phyloP scores from a whole-genome alignment of 64 coral and sea anemone genomes.

The Pocillopora verrucosa region DNA sequence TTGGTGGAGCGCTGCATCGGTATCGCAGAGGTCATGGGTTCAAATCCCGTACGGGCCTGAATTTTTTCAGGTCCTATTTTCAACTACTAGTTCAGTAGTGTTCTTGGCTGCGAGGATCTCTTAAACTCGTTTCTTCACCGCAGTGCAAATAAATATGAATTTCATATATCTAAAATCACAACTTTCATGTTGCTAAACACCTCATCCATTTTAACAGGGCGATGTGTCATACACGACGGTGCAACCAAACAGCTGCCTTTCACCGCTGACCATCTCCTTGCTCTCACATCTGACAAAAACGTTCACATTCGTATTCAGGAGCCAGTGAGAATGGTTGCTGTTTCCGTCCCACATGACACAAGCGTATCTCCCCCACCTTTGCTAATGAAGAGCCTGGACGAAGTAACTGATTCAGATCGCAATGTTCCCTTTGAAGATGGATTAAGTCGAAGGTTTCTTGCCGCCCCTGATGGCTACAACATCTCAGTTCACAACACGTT shows the following conservation, averaged over 20 bases:
- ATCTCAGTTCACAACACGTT: slow-evolving; percentile 52
- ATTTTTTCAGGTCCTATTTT: too few species aligned
- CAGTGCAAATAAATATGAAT: too few species aligned
- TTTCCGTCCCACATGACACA: slow-evolving; percentile 37
- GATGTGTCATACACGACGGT: background rate
- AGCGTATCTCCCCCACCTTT: slow-evolving; percentile 20
- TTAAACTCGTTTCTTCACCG: too few species aligned
- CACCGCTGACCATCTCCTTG: slow-evolving; percentile 30
- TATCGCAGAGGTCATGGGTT: too few species aligned
- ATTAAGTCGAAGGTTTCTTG: slow-evolving; percentile 48
- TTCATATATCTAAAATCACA: too few species aligned
- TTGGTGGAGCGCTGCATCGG: too few species aligned
- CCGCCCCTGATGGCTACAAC: slow-evolving; percentile 57
- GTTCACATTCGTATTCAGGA: background rate
- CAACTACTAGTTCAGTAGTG: too few species aligned
- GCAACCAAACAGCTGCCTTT: background rate
- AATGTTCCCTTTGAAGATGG: slow-evolving; percentile 45
- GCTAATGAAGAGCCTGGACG: slow-evolving; percentile 25
- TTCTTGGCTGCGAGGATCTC: too few species aligned
- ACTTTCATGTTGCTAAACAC: background rate
- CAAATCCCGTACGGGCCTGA: too few species aligned
- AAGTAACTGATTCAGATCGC: slow-evolving; percentile 53
- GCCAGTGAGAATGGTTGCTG: background rate
- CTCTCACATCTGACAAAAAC: slow-evolving; percentile 22
- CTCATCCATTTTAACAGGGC: background rate